Percentiles rank a stretch among this genome's conserved stretches.
Conservation (phyloP, 2,888 invertebrate species). For the Arrhopalites spinosus region DNA sequence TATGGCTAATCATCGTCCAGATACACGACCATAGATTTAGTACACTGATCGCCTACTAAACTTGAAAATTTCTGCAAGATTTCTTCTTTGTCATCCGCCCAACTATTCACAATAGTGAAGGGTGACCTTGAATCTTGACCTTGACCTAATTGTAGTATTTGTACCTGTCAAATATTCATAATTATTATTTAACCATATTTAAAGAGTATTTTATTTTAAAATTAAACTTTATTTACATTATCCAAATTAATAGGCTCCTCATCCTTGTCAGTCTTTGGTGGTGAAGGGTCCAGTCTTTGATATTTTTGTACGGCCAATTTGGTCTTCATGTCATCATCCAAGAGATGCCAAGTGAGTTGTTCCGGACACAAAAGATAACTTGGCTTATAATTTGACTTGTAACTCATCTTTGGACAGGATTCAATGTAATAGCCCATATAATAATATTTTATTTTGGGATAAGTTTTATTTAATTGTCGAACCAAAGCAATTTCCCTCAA, state of each 20-base stretch:
- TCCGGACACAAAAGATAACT: conserved; percentile 93
- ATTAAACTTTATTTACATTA: too few species aligned
- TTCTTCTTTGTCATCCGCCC: conserved; percentile 59
- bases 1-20: too few species aligned
- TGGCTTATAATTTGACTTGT: conserved; percentile 88
- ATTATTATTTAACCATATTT: too few species aligned
- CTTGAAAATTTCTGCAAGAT: conserved; percentile 68
- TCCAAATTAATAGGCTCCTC: background rate
- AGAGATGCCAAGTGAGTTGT: conserved; percentile 75
- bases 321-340: conserved; percentile 68
- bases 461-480: conserved; percentile 67
- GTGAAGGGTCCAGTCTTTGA: conserved; percentile 68
- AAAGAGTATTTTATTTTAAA: too few species aligned
- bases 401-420: conserved; percentile 95
- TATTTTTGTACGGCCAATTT: conserved; percentile 77
- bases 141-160: background rate
- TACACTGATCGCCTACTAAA: conserved; percentile 70
- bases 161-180: background rate
- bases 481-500: conserved; percentile 87
- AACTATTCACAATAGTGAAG: conserved; percentile 67
- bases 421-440: conserved; percentile 99
- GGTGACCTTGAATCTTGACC: conserved; percentile 65
- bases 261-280: background rate
- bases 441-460: conserved; percentile 77
- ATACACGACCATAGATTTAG: conserved; percentile 60